phyloP scores from a whole-genome alignment of 2,888 invertebrate genomes.

The Eupithecia insigniata region DNA sequence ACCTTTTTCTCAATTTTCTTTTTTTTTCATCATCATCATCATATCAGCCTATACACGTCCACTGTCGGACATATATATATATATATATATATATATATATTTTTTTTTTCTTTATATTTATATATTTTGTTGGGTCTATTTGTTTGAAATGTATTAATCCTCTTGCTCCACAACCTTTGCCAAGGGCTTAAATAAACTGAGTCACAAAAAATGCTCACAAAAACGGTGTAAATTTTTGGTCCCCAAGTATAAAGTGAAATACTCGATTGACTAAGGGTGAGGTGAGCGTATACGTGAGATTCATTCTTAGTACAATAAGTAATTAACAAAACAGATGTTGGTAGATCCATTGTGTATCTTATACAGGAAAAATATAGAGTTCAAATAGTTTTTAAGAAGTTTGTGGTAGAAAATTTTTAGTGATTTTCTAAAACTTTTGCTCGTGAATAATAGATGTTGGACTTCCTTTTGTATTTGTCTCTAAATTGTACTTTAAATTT shows the following conservation, averaged over 20 bases:
- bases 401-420: background rate
- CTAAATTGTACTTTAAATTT: background rate
- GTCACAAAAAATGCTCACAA: background rate
- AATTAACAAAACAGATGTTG: conserved; percentile 49
- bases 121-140: background rate
- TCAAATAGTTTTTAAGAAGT: background rate
- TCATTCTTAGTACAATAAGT: conserved; percentile 51
- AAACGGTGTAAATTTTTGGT: conserved; percentile 14
- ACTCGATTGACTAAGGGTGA: conserved; percentile 51
- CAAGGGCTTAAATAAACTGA: background rate
- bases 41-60: too few species aligned
- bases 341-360: conserved; percentile 26
- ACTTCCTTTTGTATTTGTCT: conserved; percentile 2
- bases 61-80: too few species aligned
- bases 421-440: conserved; percentile 34
- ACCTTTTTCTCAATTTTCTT: too few species aligned
- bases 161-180: background rate
- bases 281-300: conserved; percentile 47
- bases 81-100: too few species aligned
- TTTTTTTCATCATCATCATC: too few species aligned
- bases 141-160: background rate
- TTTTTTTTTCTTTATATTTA: background rate
- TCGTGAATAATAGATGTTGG: conserved; percentile 29
- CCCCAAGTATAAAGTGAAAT: conserved; percentile 48
- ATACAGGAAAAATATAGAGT: background rate